A percentile compares a stretch with the other conserved stretches of the same genome.
These are phyloP conservation scores for Toxonevra muliebris DNA, from an alignment of 2,888 invertebrate genomes.

Conservation along the genomic window DNA sequence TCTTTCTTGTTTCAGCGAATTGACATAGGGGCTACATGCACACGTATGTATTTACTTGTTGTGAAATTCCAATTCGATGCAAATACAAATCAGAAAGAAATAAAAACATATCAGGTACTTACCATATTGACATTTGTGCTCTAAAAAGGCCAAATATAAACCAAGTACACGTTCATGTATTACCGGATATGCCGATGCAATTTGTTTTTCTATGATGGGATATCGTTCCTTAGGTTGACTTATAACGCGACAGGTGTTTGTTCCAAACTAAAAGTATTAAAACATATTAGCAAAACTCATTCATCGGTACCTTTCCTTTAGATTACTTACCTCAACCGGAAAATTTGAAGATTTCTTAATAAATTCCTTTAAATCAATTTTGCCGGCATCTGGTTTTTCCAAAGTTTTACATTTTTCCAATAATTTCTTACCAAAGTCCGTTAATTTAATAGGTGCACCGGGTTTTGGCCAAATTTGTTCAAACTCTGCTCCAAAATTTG, in stretches of 20 bases:
- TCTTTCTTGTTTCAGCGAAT: no score
- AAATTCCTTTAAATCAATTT: slow-evolving; percentile 44
- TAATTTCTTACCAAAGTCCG: slow-evolving; percentile 46
- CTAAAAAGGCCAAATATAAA: slow-evolving; percentile 72
- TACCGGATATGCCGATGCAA: slow-evolving; percentile 72
- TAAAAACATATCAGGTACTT: slow-evolving; percentile 26
- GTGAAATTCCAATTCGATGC: background rate
- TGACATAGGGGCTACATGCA: no score
- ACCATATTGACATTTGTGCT: slow-evolving; percentile 68
- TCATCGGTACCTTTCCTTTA: background rate
- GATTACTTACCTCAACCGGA: slow-evolving; percentile 49
- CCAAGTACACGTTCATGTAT: slow-evolving; percentile 74
- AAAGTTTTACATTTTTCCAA: slow-evolving; percentile 47
- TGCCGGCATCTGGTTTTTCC: slow-evolving; percentile 40
- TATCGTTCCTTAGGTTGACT: slow-evolving; percentile 52
- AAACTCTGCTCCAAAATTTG: slow-evolving; percentile 54
- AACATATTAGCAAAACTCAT: background rate
- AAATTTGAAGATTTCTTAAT: slow-evolving; percentile 50
- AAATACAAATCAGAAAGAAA: slow-evolving; percentile 13
- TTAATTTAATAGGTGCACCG: slow-evolving; percentile 34
- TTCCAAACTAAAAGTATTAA: slow-evolving; percentile 54
- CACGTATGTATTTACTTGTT: no score
- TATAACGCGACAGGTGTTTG: slow-evolving; percentile 55
- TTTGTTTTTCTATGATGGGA: slow-evolving; percentile 52
- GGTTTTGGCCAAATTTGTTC: slow-evolving; percentile 48